Conservation (phyloP, 2,888 invertebrate species). For the Rhogogaster chlorosoma region DNA sequence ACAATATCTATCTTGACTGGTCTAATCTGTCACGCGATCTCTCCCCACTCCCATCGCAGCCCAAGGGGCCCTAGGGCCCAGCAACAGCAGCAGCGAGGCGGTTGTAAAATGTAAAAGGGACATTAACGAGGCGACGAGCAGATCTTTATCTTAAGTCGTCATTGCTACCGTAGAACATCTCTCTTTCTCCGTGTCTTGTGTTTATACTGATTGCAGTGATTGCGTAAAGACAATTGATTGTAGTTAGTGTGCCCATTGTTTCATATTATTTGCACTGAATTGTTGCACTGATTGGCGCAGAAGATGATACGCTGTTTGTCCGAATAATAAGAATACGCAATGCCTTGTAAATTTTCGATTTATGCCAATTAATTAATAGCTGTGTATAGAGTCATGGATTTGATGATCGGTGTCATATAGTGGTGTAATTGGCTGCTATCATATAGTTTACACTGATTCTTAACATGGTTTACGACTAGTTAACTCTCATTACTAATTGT, state of each 20-base stretch:
- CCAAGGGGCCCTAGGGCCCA: slow-evolving; percentile 25
- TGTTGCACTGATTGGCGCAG: not conserved
- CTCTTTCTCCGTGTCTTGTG: not conserved
- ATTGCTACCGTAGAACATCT: slow-evolving; percentile 48
- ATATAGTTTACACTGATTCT: not conserved
- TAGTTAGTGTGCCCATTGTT: not conserved
- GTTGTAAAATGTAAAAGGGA: slow-evolving; percentile 44
- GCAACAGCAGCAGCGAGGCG: not conserved
- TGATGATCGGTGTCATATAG: not conserved
- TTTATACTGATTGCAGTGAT: slow-evolving; percentile 36
- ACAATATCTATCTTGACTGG: slow-evolving; percentile 43
- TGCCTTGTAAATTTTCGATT: not conserved
- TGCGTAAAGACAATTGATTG: slow-evolving; percentile 25
- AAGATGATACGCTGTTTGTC: not conserved
- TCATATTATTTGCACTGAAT: not conserved
- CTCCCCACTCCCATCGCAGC: slow-evolving; percentile 31
- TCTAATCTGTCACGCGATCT: slow-evolving; percentile 49
- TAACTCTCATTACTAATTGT: slow-evolving; percentile 31
- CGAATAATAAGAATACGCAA: not conserved
- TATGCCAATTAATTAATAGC: not conserved
- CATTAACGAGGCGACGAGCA: slow-evolving; percentile 51
- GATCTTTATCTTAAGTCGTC: slow-evolving; percentile 44
- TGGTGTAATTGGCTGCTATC: not conserved
- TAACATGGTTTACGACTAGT: slow-evolving; percentile 14
- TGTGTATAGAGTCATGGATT: not conserved